Conservation (phyloP, 2,113 vertebrate genomes). For the Aviceda subcristata region DNA sequence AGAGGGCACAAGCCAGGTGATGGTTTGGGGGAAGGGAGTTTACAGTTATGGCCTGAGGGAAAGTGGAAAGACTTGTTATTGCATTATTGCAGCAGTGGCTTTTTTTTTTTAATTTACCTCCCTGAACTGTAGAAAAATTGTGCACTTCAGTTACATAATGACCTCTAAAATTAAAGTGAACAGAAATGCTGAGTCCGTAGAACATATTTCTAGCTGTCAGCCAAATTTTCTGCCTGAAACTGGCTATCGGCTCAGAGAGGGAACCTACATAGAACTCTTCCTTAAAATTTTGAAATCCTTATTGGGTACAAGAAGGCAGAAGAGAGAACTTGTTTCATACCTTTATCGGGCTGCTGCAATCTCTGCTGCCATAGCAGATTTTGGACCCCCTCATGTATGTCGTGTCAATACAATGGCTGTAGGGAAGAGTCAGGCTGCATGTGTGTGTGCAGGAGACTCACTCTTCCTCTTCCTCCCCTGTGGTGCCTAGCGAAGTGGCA, state of each 20-base stretch:
- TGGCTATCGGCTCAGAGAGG: background rate
- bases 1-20: background rate
- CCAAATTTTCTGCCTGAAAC: background rate
- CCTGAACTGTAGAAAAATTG: background rate
- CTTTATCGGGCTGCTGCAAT: background rate
- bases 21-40: background rate
- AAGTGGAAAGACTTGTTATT: background rate
- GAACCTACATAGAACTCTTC: background rate
- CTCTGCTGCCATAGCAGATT: background rate
- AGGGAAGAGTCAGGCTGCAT: background rate
- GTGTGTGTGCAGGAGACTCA: background rate
- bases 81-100: background rate
- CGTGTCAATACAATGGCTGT: background rate
- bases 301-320: background rate
- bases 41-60: background rate
- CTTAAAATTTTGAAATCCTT: background rate
- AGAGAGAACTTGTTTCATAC: background rate
- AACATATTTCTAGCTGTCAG: background rate
- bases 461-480: background rate
- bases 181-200: background rate
- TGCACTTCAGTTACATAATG: background rate
- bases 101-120: background rate
- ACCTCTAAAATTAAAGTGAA: background rate
- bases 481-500: background rate
- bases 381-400: fast-evolving